Evolutionary conservation across 2,797 vertebrate genomes (phyloP), one percentile per base, ranked within the genome.

Genomic region (Gadopsis bispinosus): DNA sequence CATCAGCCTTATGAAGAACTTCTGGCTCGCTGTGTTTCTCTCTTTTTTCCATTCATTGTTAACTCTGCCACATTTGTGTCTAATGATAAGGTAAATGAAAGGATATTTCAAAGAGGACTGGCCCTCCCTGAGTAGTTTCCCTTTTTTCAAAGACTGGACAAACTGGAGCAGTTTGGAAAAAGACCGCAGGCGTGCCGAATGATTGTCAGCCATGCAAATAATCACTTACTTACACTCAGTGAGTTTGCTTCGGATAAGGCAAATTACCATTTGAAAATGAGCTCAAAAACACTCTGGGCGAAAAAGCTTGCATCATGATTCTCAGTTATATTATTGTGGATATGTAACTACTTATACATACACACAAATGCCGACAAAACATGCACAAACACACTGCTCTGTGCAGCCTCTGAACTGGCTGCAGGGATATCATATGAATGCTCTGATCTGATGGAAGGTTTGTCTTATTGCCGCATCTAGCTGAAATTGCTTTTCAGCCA

Each of bases 251-350:
- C 95, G 96, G 96, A 97, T 97, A 97, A 97, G 97, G 96, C 95
- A 97, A 97, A 99, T 97, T 97, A 97, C 94, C 97, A 97, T 97
- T 97, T 97, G 96, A 97, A 98, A 98, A 98, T 97, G 97, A 97
- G 93, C 96, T 96, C 93, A 94, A 96, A 97, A 97, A 95, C 95
- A 97, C 96, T 97, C 94, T 96, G 94, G 97, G 97, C 95, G 93
- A 97, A 96, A 96, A 96, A 96, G 95, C 94, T 95, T 91, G 94
- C 94, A 95, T 96, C 95, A 95, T 94, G 94, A 96, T 96, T 96
- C 94, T 94, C 93, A 94, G 93, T 94, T 95, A 93, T 94, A 92
- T 92, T 95, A 94, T 89, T 91, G 81, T 93, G 88, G 94, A 94
- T 95, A 89, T 53, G 58, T 80, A 88, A 87, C 76, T 73, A 73